phyloP scores from a whole-genome alignment of 2,888 invertebrate species.

The Eledone cirrhosa region DNA sequence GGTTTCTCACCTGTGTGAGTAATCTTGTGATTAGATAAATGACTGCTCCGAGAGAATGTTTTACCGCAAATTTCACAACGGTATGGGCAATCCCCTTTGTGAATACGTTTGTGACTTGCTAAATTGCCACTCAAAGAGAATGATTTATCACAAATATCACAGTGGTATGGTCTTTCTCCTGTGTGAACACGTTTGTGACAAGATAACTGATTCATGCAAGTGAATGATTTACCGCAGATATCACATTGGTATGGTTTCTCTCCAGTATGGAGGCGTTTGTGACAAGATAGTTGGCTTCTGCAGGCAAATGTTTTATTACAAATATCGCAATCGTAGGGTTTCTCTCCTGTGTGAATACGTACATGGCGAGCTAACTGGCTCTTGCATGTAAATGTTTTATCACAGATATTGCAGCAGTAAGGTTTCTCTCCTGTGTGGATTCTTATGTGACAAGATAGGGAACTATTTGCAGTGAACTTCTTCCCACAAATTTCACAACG shows the following conservation, averaged over 20 bases:
- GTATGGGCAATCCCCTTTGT: conserved; percentile 19
- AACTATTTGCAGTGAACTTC: not conserved
- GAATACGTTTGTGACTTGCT: not conserved
- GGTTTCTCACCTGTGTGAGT: conserved; percentile 19
- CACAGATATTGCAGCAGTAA: not conserved
- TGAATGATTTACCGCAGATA: not conserved
- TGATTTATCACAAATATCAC: conserved; percentile 19
- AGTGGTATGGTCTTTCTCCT: conserved; percentile 1
- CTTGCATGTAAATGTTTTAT: not conserved
- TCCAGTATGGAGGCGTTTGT: not conserved
- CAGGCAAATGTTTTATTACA: not conserved
- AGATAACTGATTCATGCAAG: not conserved
- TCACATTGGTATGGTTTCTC: not conserved
- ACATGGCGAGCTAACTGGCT: not conserved
- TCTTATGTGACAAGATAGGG: not conserved
- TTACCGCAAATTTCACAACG: conserved; percentile 2
- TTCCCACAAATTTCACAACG: not conserved
- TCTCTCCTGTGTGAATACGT: not conserved
- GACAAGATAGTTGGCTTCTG: not conserved
- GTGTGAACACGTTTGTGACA: not conserved
- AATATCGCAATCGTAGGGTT: not conserved
- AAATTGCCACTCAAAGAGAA: not conserved
- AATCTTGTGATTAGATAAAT: not conserved
- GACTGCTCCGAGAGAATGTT: not conserved
- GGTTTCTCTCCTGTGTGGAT: conserved; percentile 10